Evolutionary conservation across 2,888 invertebrate species (phyloP), one percentile per base, ranked within the genome.

Genomic region (Ormyrus pomaceus): DNA sequence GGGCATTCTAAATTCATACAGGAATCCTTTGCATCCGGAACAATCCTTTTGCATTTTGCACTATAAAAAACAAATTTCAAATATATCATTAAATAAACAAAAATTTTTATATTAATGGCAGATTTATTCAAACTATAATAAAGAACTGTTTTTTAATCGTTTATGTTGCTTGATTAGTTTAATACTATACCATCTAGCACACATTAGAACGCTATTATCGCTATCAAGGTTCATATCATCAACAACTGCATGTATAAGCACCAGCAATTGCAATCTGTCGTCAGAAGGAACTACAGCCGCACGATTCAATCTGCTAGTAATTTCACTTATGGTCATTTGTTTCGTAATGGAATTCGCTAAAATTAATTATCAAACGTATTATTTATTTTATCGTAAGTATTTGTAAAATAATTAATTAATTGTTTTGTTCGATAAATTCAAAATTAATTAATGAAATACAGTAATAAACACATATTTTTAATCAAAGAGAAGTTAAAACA

Each of bases 171-270:
- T 34, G 34, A 34, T 34, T 34, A 34, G 34, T 34, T 34, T 9
- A 50, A 50, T 64, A 72, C 45, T 6, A 0, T 74, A 81, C 82
- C 82, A 82, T 75, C 72, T 79, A 13, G 77, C 56, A 59, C 61
- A 77, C 9, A 82, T 68, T 55, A 82, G 0, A 45, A 58, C 79
- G 51, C 77, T 48, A 10, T 74, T 77, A 1, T 78, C 82, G 0
- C 94, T 94, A 83, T 95, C 95, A 71, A 96, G 91, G 88, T 96
- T 95, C n/a, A 96, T 92, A 68, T 94, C 93, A 2, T 94, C 94
- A 9, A 96, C 91, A 71, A 94, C 89, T 0, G 93, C 95, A 86
- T 93, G 94, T 7, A 96, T 88, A 5, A 95, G 91, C 2, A 94
- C 94, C n/a, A 95, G 94, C 87, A 96, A 95, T 55, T 94, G 94